These are phyloP conservation scores for Junco hyemalis DNA, from an alignment of 2,113 vertebrate genomes.

Conservation along the genomic window DNA sequence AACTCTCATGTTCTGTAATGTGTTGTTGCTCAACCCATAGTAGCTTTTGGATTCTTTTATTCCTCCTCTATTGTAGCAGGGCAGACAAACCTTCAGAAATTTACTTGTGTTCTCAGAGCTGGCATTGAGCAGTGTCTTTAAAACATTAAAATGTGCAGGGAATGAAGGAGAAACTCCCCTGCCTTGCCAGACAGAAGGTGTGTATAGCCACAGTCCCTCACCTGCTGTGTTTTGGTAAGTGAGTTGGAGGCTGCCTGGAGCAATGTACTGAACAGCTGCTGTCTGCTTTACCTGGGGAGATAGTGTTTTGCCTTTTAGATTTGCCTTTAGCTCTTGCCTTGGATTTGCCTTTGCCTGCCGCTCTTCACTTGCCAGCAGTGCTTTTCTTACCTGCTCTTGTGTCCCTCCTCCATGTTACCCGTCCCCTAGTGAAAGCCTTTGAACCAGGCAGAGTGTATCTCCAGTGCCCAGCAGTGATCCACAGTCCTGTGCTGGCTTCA, in stretches of 20 bases:
- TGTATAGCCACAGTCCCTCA: background rate
- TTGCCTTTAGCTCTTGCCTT: background rate
- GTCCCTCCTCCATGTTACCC: background rate
- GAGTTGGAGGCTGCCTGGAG: background rate
- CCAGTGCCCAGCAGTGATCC: background rate
- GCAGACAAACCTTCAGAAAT: background rate
- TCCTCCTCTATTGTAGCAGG: background rate
- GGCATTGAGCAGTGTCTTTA: background rate
- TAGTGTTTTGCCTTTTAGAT: background rate
- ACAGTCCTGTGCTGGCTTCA: fast-evolving
- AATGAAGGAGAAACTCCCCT: background rate
- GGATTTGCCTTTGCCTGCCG: background rate
- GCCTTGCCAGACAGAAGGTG: background rate
- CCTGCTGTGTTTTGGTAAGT: background rate
- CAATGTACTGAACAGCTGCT: background rate
- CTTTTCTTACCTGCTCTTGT: background rate
- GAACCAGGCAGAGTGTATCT: background rate
- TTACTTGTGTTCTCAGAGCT: background rate
- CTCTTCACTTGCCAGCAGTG: background rate
- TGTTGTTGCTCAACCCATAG: background rate
- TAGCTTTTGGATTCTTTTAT: background rate
- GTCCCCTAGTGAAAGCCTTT: background rate
- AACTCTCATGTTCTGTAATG: fast-evolving
- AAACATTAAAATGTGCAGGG: background rate
- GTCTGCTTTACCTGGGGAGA: background rate